Evolutionary conservation across 2,888 invertebrate species (phyloP).

Genomic region (Yponomeuta malinellus): DNA sequence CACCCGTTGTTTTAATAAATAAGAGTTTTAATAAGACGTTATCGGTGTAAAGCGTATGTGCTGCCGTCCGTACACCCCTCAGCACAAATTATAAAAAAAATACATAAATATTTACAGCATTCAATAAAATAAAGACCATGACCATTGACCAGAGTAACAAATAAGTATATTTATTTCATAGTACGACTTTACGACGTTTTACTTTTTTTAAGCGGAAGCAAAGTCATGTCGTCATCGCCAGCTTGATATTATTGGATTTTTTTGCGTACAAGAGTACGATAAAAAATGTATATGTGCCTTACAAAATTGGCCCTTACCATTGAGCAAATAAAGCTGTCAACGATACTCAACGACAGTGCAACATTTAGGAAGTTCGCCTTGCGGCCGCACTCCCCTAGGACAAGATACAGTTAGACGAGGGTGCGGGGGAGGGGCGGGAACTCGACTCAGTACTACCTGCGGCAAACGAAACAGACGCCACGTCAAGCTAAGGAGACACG

Average conservation of each 20-base stretch:
- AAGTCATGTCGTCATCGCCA: too few relatives aligned
- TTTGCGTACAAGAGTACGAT: too few relatives aligned
- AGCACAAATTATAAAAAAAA: background rate
- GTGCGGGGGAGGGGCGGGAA: background rate
- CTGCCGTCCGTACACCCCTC: background rate
- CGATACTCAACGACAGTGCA: background rate
- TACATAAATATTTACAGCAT: background rate
- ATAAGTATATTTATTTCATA: too few relatives aligned
- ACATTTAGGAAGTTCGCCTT: background rate
- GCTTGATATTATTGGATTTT: too few relatives aligned
- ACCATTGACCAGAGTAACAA: background rate
- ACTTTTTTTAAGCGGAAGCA: too few relatives aligned
- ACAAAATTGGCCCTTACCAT: too few relatives aligned
- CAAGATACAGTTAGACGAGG: background rate
- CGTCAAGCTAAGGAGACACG: background rate
- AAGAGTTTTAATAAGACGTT: too few relatives aligned
- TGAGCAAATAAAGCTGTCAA: background rate
- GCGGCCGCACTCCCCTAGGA: background rate
- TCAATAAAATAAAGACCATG: background rate
- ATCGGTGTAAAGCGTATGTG: too few relatives aligned
- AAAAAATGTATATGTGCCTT: too few relatives aligned
- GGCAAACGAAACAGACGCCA: conserved; percentile 2
- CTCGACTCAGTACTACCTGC: background rate
- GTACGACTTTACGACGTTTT: too few relatives aligned
- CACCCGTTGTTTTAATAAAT: too few relatives aligned